Evolutionary conservation across 2,888 invertebrate genomes (phyloP).

Genomic region (Eupelmus urozonus): DNA sequence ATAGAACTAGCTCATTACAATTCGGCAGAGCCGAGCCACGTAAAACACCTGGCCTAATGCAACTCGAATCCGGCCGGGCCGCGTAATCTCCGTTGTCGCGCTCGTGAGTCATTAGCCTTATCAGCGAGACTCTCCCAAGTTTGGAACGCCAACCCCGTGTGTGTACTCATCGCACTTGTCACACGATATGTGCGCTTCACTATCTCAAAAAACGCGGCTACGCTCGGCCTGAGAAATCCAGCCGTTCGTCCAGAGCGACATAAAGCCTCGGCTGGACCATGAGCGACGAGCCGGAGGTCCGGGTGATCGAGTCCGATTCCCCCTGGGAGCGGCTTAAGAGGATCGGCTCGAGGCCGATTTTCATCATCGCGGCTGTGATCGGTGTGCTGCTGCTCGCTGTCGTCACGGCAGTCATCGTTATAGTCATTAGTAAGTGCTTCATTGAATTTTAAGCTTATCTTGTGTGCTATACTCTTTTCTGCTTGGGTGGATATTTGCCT

Average conservation of each 20-base stretch:
- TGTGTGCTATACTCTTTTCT: background rate
- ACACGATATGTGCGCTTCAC: conserved; percentile 12
- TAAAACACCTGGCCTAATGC: no score
- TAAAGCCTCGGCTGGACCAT: no score
- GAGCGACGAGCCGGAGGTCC: conserved; percentile 12
- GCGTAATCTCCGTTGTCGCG: background rate
- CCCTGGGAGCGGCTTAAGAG: conserved; percentile 17
- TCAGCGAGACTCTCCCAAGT: conserved; percentile 24
- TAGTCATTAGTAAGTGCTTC: conserved; percentile 18
- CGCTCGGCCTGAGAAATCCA: background rate
- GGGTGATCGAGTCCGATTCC: conserved; percentile 37
- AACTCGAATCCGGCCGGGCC: no score
- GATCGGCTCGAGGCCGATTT: background rate
- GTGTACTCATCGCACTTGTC: conserved; percentile 18
- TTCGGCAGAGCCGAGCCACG: no score
- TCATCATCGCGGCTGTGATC: conserved; percentile 11
- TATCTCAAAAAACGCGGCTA: background rate
- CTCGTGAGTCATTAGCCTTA: conserved; percentile 32
- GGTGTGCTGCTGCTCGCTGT: background rate
- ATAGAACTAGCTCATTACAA: no score
- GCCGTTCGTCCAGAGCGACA: background rate
- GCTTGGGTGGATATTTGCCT: no score
- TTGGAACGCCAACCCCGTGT: conserved; percentile 6
- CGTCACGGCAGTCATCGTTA: background rate
- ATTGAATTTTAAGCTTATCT: background rate